These are phyloP conservation scores for Folsomia manolachei DNA, from an alignment of 2,888 invertebrate species.

Conservation along the genomic window DNA sequence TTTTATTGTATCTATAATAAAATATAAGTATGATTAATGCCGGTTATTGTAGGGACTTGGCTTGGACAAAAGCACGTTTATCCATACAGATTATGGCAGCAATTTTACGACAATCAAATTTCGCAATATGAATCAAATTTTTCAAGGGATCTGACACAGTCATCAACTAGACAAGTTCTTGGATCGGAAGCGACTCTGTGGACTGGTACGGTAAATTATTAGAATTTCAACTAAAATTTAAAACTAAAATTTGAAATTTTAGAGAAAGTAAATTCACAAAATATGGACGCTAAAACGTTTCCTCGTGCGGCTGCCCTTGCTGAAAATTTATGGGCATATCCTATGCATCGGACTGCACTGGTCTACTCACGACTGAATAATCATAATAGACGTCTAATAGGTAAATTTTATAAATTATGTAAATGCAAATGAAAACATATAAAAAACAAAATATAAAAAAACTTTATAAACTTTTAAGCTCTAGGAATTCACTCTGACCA, in stretches of 20 bases:
- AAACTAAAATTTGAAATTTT: neutral
- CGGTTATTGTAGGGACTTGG: slow-evolving; percentile 31
- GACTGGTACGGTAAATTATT: neutral
- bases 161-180: neutral
- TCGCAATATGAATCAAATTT: neutral
- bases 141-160: neutral
- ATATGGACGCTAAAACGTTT: slow-evolving; percentile 68
- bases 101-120: neutral
- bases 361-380: slow-evolving; percentile 59
- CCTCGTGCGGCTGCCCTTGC: slow-evolving; percentile 77
- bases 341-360: slow-evolving; percentile 52
- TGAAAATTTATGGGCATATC: slow-evolving; percentile 77
- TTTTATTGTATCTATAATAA: no score
- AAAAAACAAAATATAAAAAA: no score
- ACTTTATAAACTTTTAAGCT: no score
- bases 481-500: slow-evolving; percentile 29
- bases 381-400: slow-evolving; percentile 64
- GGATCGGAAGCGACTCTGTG: slow-evolving; percentile 18
- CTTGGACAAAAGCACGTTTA: slow-evolving; percentile 38
- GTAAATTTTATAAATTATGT: no score
- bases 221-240: neutral
- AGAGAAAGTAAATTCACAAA: slow-evolving; percentile 37
- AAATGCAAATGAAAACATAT: no score
- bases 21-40: no score
- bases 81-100: slow-evolving; percentile 24